phyloP scores from a whole-genome alignment of 92 coral and sea anemone genomes.

The Actinernus sp. region DNA sequence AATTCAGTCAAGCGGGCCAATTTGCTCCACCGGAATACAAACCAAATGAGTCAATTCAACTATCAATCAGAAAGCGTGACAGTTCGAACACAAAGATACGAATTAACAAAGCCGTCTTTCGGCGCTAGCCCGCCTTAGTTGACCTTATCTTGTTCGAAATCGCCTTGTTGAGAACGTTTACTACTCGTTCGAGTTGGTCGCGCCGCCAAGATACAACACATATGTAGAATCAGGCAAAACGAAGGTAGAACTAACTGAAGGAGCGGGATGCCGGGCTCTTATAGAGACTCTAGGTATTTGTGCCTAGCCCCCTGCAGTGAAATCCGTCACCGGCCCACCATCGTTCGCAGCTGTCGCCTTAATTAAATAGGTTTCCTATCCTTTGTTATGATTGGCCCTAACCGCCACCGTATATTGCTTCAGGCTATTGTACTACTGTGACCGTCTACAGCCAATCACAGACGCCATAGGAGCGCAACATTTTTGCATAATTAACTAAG shows the following conservation, averaged over 20 bases:
- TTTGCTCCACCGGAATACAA: slow-evolving; percentile 68
- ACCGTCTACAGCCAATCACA: slow-evolving; percentile 63
- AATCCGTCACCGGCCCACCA: slow-evolving; percentile 54
- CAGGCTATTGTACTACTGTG: slow-evolving; percentile 76
- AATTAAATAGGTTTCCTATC: slow-evolving; percentile 79
- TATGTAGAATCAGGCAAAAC: background rate
- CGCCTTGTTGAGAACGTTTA: slow-evolving; percentile 30
- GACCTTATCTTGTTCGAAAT: slow-evolving; percentile 58
- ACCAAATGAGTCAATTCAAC: slow-evolving; percentile 93
- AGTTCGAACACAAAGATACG: slow-evolving; percentile 87
- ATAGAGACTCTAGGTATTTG: slow-evolving; percentile 47
- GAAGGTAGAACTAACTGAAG: background rate
- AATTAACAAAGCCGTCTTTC: slow-evolving; percentile 81
- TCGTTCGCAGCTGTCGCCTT: slow-evolving; percentile 82
- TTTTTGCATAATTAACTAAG: slow-evolving; percentile 82
- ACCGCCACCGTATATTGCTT: slow-evolving; percentile 70
- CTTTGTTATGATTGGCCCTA: slow-evolving; percentile 85
- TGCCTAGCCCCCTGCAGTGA: slow-evolving; percentile 73
- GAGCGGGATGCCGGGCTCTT: slow-evolving; percentile 32
- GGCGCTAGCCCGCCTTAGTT: slow-evolving; percentile 66
- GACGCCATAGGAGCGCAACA: slow-evolving; percentile 39
- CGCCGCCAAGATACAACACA: slow-evolving; percentile 5
- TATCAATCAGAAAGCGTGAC: slow-evolving; percentile 99
- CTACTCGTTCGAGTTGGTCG: background rate
- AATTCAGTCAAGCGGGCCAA: slow-evolving; percentile 47